A percentile compares a stretch with the other conserved stretches of the same genome.
These are phyloP conservation scores for Anas capensis DNA, from an alignment of 2,797 vertebrate species.

Conservation along the genomic window DNA sequence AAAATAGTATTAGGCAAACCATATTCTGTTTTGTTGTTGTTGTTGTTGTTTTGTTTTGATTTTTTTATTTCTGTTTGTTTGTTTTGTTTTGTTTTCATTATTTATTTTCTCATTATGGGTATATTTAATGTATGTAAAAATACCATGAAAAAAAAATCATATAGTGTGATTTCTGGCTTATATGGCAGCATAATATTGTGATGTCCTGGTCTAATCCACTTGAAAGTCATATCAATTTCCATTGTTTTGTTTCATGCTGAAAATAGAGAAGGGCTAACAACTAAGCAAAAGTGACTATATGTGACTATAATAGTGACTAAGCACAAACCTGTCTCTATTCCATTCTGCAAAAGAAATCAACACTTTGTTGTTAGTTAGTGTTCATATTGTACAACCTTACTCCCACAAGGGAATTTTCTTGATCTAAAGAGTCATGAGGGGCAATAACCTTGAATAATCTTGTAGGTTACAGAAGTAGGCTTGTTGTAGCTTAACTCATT, in stretches of 20 bases:
- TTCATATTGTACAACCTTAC: background rate
- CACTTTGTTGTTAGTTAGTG: background rate
- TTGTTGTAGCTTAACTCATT: background rate
- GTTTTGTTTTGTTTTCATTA: background rate
- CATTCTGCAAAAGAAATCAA: background rate
- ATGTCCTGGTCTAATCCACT: background rate
- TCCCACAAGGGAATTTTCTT: background rate
- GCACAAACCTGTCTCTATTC: background rate
- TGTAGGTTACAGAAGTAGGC: background rate
- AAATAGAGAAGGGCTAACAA: background rate
- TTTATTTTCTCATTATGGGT: background rate
- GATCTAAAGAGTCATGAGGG: background rate
- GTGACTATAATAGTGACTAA: background rate
- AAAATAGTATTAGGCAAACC: background rate
- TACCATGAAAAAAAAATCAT: background rate
- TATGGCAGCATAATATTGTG: background rate
- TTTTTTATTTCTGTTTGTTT: too few relatives aligned
- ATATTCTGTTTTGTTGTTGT: background rate
- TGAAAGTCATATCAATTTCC: background rate
- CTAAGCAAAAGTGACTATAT: too few relatives aligned
- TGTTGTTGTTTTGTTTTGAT: too few relatives aligned
- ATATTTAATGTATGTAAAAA: background rate
- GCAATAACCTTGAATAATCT: background rate
- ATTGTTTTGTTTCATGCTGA: background rate
- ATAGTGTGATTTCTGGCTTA: background rate